Evolutionary conservation across 2,797 vertebrate genomes (phyloP).

Genomic region (Poecilia picta): DNA sequence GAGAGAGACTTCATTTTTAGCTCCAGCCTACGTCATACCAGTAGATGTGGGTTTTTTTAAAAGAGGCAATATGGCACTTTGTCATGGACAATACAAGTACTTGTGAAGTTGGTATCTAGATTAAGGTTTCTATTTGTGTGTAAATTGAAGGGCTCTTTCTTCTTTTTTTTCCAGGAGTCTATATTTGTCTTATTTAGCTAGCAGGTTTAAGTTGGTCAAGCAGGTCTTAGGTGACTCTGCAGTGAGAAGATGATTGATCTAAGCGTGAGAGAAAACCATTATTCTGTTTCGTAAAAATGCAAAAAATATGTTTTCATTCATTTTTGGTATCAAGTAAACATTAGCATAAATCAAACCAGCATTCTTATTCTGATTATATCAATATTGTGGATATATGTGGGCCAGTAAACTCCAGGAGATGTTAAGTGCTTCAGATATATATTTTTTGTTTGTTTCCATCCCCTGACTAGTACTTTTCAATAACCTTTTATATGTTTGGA

Average conservation of each 20-base stretch:
- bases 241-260: background rate
- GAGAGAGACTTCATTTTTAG: slow-evolving; percentile 33
- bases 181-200: background rate
- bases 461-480: too few species aligned
- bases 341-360: background rate
- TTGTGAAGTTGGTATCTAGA: background rate
- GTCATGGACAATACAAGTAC: background rate
- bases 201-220: background rate
- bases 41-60: background rate
- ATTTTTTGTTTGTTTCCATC: too few species aligned
- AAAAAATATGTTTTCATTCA: background rate
- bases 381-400: background rate
- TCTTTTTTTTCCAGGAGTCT: background rate
- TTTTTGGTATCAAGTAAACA: background rate
- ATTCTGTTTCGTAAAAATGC: background rate
- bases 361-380: background rate
- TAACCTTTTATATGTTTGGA: too few species aligned
- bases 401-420: background rate
- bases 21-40: slow-evolving; percentile 5
- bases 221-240: background rate
- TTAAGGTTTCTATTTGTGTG: background rate
- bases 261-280: background rate
- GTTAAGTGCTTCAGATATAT: too few species aligned
- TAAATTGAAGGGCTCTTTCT: background rate
- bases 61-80: background rate